Conservation (phyloP, 2,888 invertebrate genomes). For the Xestia sexstrigata region DNA sequence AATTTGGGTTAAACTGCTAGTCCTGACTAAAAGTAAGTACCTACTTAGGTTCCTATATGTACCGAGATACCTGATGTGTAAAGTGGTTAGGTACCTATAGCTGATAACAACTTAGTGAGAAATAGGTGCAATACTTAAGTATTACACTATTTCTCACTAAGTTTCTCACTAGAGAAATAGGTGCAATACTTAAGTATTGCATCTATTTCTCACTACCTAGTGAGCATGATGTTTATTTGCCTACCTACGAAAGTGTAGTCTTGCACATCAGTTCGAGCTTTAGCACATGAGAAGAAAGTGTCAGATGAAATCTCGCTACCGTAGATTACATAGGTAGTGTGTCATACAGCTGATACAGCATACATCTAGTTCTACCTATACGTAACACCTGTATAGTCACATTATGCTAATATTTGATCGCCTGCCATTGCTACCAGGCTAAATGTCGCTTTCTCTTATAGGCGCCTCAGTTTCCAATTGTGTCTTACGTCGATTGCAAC, state of each 20-base stretch:
- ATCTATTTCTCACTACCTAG: too few species aligned
- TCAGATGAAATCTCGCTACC: slow-evolving; percentile 55
- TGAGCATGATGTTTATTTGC: slow-evolving; percentile 1
- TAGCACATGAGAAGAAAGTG: slow-evolving; percentile 55
- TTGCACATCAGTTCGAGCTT: slow-evolving; percentile 46
- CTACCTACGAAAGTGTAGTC: slow-evolving; percentile 22
- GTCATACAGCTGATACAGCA: slow-evolving; percentile 13
- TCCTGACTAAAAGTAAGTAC: not conserved
- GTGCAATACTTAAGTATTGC: too few species aligned
- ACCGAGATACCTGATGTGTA: not conserved
- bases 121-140: not conserved
- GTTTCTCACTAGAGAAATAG: too few species aligned
- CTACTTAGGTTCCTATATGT: not conserved
- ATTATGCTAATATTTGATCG: slow-evolving; percentile 51
- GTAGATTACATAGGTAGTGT: slow-evolving; percentile 38
- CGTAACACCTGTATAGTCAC: slow-evolving; percentile 5
- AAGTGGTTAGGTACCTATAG: not conserved
- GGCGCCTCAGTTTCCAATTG: slow-evolving; percentile 2
- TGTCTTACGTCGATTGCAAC: not conserved
- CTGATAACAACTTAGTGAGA: not conserved
- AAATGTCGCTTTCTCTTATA: slow-evolving; percentile 42
- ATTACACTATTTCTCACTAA: too few species aligned
- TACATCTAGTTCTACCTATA: slow-evolving; percentile 12
- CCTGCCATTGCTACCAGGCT: slow-evolving; percentile 8
- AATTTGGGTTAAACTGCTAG: not conserved